Evolutionary conservation across 2,888 invertebrate species (phyloP).

Genomic region (Rambutsinella grinnellia): DNA sequence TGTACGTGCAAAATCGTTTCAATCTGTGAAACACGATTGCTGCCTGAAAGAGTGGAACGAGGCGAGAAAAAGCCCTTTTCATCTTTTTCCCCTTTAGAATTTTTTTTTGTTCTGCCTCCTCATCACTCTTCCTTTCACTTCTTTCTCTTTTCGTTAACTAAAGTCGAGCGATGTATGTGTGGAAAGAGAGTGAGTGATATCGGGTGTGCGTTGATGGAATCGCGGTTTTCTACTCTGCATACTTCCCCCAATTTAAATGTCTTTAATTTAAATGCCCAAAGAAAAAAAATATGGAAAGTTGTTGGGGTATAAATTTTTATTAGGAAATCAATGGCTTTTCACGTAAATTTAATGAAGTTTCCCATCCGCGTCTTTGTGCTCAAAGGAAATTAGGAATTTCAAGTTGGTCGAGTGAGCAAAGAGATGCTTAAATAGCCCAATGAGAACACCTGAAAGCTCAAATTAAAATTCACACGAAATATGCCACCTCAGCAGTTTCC

Average conservation of each 20-base stretch:
- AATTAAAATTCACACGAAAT: background rate
- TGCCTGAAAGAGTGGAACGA: slow-evolving; percentile 57
- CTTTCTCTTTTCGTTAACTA: slow-evolving; percentile 13
- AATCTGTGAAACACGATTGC: slow-evolving; percentile 62
- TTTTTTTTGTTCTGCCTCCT: slow-evolving; percentile 35
- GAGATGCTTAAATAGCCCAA: background rate
- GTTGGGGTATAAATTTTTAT: too few species aligned
- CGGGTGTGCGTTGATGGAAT: background rate
- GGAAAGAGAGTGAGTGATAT: background rate
- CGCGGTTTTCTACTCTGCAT: background rate
- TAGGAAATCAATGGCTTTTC: too few species aligned
- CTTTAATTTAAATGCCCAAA: too few species aligned
- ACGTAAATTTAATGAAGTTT: background rate
- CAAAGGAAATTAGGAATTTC: too few species aligned
- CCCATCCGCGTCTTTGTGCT: too few species aligned
- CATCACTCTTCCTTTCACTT: slow-evolving; percentile 54
- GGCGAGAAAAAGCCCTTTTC: slow-evolving; percentile 59
- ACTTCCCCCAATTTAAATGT: slow-evolving; percentile 27
- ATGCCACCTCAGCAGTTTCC: background rate
- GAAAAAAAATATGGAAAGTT: too few species aligned
- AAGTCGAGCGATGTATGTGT: background rate
- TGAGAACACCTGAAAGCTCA: background rate
- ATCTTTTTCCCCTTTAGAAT: slow-evolving; percentile 41
- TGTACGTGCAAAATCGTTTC: slow-evolving; percentile 63
- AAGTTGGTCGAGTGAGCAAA: too few species aligned